phyloP scores from a whole-genome alignment of 92 coral and sea anemone species.

The Parazoanthus darwini region DNA sequence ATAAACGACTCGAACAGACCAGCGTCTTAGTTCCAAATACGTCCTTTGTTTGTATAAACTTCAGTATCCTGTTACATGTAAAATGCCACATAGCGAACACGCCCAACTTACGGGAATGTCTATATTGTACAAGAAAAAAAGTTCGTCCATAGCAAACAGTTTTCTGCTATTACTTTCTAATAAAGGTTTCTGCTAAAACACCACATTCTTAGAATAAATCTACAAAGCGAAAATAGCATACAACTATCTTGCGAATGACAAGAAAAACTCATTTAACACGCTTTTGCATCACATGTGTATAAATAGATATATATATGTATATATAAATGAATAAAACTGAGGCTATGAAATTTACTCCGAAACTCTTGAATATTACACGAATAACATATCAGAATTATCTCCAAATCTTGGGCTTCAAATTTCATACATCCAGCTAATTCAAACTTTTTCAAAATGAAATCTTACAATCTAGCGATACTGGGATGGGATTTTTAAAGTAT shows the following conservation, averaged over 20 bases:
- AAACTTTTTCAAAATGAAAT: neutral
- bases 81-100: too few relatives aligned
- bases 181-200: constrained; percentile 2
- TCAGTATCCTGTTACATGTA: neutral
- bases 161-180: neutral
- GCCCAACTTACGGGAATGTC: neutral
- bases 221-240: neutral
- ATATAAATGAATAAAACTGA: neutral
- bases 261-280: neutral
- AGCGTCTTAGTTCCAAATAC: neutral
- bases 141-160: neutral
- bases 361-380: constrained; percentile 5
- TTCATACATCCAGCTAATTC: neutral
- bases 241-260: neutral
- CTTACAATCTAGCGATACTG: neutral
- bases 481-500: neutral
- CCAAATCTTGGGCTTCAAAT: neutral
- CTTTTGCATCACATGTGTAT: neutral
- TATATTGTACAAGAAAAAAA: neutral
- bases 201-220: neutral
- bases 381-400: neutral
- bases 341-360: constrained; percentile 9
- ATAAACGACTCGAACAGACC: neutral
- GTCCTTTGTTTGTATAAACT: neutral
- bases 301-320: neutral